Conservation (phyloP, 2,113 vertebrate genomes). For the Silurus glanis region DNA sequence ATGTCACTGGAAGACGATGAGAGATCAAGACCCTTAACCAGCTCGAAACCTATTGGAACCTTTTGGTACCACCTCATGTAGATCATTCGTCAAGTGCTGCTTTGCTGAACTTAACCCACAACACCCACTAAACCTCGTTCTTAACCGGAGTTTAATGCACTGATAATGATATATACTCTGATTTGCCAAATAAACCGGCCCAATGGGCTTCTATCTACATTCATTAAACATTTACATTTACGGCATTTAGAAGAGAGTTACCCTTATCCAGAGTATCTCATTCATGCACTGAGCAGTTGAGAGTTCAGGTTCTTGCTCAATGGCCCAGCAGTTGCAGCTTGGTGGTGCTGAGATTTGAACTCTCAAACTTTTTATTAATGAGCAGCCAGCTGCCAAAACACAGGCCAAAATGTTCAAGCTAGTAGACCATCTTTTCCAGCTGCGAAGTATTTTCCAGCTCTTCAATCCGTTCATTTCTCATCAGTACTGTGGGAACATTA, state of each 20-base stretch:
- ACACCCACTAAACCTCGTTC: background rate
- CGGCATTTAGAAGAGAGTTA: too few relatives aligned
- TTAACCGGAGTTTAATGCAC: background rate
- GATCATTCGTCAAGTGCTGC: background rate
- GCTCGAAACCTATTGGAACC: too few relatives aligned
- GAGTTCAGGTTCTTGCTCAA: too few relatives aligned
- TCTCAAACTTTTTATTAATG: background rate
- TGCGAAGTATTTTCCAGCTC: background rate
- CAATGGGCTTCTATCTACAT: background rate
- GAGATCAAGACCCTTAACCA: too few relatives aligned
- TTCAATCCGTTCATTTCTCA: background rate
- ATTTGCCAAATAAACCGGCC: background rate
- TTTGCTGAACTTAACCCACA: background rate
- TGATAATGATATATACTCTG: background rate
- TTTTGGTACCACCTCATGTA: background rate
- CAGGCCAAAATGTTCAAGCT: background rate
- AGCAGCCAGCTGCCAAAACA: background rate
- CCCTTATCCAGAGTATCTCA: too few relatives aligned
- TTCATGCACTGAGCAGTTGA: too few relatives aligned
- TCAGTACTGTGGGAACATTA: background rate
- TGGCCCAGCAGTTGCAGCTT: too few relatives aligned
- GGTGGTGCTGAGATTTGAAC: background rate
- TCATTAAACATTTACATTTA: background rate
- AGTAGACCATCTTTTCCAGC: background rate
- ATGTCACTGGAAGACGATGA: too few relatives aligned